phyloP scores from a whole-genome alignment of 2,888 invertebrate genomes.

The Coremacera marginata region DNA sequence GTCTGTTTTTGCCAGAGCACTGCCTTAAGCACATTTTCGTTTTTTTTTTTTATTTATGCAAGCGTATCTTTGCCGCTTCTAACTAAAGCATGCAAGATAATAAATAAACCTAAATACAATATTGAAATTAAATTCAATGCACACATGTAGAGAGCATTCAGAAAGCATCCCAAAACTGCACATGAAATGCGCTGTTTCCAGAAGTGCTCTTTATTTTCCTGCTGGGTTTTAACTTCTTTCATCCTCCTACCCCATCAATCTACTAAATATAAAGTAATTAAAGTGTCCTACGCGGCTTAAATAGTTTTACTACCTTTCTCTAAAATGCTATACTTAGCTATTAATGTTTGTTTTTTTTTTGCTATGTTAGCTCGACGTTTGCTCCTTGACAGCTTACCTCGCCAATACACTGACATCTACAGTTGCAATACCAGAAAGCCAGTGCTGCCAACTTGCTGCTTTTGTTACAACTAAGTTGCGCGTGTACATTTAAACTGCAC shows the following conservation, averaged over 20 bases:
- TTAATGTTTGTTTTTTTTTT: background rate
- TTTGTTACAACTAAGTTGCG: constrained; percentile 1
- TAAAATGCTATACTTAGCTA: background rate
- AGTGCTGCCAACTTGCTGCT: background rate
- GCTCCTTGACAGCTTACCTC: background rate
- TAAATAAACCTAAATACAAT: too few relatives aligned
- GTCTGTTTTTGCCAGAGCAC: too few relatives aligned
- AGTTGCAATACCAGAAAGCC: background rate
- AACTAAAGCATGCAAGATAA: too few relatives aligned
- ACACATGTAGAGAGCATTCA: too few relatives aligned
- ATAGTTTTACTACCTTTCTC: too few relatives aligned
- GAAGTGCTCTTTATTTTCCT: too few relatives aligned
- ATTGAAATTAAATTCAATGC: too few relatives aligned
- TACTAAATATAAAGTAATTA: background rate
- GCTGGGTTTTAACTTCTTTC: background rate
- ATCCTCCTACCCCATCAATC: background rate
- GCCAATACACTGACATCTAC: constrained; percentile 7
- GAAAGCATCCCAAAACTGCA: too few relatives aligned
- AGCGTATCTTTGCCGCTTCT: too few relatives aligned
- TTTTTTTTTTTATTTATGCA: too few relatives aligned
- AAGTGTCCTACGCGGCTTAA: background rate
- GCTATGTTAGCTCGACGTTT: background rate
- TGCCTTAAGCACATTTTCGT: too few relatives aligned
- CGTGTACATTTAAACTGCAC: background rate
- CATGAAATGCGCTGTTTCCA: too few relatives aligned